Percentiles rank a stretch among this genome's conserved stretches.
phyloP scores from a whole-genome alignment of 2,888 invertebrate species.

The Atherix ibis region DNA sequence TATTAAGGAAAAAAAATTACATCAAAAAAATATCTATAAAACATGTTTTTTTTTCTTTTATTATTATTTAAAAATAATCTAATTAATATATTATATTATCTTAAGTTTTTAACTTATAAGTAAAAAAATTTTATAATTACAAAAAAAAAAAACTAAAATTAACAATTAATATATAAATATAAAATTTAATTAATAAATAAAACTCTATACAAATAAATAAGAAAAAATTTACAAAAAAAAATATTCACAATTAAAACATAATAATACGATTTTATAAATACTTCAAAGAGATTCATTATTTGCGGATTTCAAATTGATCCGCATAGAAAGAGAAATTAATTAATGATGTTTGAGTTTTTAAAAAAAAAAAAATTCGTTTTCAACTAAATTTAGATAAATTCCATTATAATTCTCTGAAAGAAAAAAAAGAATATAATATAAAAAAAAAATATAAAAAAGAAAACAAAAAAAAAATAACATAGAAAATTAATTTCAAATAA shows the following conservation, averaged over 20 bases:
- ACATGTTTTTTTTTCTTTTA: background rate
- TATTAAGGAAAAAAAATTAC: no score
- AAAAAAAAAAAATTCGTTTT: conserved; percentile 4
- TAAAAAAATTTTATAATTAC: background rate
- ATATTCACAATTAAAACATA: conserved; percentile 1
- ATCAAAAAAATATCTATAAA: no score
- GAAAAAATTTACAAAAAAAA: background rate
- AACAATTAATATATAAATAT: conserved; percentile 1
- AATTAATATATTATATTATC: background rate
- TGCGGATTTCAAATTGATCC: background rate
- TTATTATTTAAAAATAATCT: conserved; percentile 1
- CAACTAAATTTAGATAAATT: conserved; percentile 6
- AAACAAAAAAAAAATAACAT: conserved; percentile 4
- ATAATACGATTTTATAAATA: no score
- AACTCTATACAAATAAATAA: background rate
- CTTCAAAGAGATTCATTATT: no score
- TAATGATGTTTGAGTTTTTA: conserved; percentile 1
- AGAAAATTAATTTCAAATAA: conserved; percentile 6
- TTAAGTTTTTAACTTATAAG: background rate
- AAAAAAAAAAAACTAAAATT: background rate
- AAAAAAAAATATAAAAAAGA: conserved; percentile 7
- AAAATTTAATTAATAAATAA: background rate
- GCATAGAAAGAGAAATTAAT: background rate
- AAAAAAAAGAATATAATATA: conserved; percentile 14
- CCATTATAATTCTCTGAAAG: conserved; percentile 21